Evolutionary conservation across 2,888 invertebrate species (phyloP).

Genomic region (Mythimna pallens): DNA sequence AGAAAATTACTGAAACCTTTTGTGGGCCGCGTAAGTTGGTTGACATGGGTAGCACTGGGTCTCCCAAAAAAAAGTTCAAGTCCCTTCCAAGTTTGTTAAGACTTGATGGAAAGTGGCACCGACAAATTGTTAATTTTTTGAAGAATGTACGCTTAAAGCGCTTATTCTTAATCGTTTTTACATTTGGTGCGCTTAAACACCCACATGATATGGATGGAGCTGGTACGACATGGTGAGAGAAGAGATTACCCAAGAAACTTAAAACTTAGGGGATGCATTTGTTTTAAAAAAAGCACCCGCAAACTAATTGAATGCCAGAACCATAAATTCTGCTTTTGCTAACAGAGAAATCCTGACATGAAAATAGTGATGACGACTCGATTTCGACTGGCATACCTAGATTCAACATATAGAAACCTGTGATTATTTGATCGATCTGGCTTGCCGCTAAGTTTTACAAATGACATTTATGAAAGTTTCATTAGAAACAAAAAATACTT

Average conservation of each 20-base stretch:
- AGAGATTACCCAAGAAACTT: no score
- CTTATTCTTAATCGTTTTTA: constrained; percentile 16
- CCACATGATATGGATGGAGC: no score
- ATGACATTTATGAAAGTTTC: not conserved
- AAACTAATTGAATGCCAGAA: not conserved
- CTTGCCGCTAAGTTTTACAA: not conserved
- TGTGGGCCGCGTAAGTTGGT: constrained; percentile 64
- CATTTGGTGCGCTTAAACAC: not conserved
- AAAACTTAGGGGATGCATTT: no score
- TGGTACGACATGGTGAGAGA: no score
- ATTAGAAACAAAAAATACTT: no score
- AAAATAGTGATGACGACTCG: no score
- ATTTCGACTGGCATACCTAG: not conserved
- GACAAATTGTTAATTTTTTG: constrained; percentile 66
- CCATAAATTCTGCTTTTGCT: not conserved
- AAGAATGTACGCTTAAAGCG: constrained; percentile 15
- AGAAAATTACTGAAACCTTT: constrained; percentile 74
- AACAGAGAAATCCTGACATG: no score
- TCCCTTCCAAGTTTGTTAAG: constrained; percentile 66
- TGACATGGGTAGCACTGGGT: constrained; percentile 68
- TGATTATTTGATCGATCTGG: not conserved
- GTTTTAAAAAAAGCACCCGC: not conserved
- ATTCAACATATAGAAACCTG: not conserved
- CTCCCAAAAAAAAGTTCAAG: constrained; percentile 66
- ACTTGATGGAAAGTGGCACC: constrained; percentile 66